Evolutionary conservation across 2,888 invertebrate genomes (phyloP).

Genomic region (Dione juno): DNA sequence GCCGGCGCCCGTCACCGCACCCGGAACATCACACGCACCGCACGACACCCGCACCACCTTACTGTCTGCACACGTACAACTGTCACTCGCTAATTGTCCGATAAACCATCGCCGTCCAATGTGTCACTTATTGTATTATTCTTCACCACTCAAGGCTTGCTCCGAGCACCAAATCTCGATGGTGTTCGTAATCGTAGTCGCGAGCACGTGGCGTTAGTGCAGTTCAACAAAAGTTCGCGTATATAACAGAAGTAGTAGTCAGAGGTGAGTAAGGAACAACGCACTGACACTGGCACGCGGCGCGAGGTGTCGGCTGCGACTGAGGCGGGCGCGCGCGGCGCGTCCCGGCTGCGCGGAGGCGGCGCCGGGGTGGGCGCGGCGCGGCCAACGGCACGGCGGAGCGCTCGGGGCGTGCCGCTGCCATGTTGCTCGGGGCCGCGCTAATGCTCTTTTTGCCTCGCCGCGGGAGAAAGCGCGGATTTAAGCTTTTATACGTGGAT

Average conservation of each 20-base stretch:
- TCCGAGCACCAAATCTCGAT: constrained; percentile 27
- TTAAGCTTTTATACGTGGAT: constrained; percentile 83
- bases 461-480: constrained; percentile 81
- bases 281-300: constrained; percentile 32
- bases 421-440: constrained; percentile 70
- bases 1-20: constrained; percentile 51
- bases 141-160: constrained; percentile 26
- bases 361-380: constrained; percentile 57
- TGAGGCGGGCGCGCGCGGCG: constrained; percentile 42
- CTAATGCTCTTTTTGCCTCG: constrained; percentile 81
- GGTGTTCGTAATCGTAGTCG: constrained; percentile 1
- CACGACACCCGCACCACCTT: constrained; percentile 20
- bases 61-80: constrained; percentile 11
- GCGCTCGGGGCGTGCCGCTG: constrained; percentile 72
- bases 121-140: constrained; percentile 13
- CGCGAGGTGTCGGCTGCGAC: constrained; percentile 39
- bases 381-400: constrained; percentile 49
- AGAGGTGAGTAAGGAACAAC: background rate
- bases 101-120: constrained; percentile 29
- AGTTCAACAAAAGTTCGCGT: constrained; percentile 30
- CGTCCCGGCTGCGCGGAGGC: constrained; percentile 51
- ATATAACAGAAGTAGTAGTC: background rate
- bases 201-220: constrained; percentile 17
- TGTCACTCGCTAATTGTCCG: constrained; percentile 32
- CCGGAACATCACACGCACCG: constrained; percentile 54